Evolutionary conservation across 2,888 invertebrate genomes (phyloP), one percentile per base, ranked within the genome.

Genomic region (Plagodis dolabraria): DNA sequence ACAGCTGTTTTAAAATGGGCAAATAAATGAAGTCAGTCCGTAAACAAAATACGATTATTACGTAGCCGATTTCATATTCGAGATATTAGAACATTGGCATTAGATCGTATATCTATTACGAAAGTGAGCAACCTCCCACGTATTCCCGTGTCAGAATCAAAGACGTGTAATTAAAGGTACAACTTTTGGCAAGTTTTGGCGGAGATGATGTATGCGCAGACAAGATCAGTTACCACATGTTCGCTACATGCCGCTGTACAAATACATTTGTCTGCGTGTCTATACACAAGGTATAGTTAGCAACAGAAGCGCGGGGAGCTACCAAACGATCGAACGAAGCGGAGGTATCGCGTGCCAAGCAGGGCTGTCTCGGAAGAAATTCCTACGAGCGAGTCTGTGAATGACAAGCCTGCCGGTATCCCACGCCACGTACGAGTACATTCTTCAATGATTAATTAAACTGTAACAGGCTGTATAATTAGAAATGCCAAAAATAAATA

Each of bases 271-370:
- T 57, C 52, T 61, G 53, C 47, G 46, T 56, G 61, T 65, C 68
- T 70, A 70, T 71, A 71, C 58, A 60, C 52, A 60, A 38, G 42
- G 61, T 65, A 79, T 72, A 73, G 77, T 72, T 74, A 75, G 81
- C 77, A 82, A 79, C 81, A 77, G 75, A 74, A 77, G 42, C 53
- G 73, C 72, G 77, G 68, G 68, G 68, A 74, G 80, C 78, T 83
- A 83, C 82, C 76, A 82, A 84, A 86, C 85, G 85, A 86, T 84
- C 85, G 82, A 82, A 75, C 85, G 82, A 82, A 75, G 73, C 71
- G 59, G 49, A 52, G 58, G 60, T 60, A 64, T 70, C 71, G 76
- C 71, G 76, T 73, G 82, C 79, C 74, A 68, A 63, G 63, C 62
- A 71, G 69, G 71, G 70, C 51, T 72, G 69, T 55, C 70, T 68